Percentiles rank a stretch among this genome's conserved stretches.
These are phyloP conservation scores for Urocynchramus pylzowi DNA, from an alignment of 2,113 vertebrate species.

Conservation along the genomic window DNA sequence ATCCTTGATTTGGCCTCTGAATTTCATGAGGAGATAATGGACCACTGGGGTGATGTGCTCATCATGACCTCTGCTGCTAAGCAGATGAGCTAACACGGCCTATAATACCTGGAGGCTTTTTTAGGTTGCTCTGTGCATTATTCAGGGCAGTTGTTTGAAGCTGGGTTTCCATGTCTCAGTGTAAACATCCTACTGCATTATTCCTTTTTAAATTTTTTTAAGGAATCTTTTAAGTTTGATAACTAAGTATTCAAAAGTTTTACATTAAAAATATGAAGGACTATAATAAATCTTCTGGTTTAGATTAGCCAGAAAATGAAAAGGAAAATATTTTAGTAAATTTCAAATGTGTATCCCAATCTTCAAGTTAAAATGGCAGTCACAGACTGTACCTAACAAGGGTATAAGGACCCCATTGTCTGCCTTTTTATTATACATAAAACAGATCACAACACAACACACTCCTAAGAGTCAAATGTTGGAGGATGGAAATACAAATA, in stretches of 20 bases:
- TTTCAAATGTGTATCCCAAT: neutral
- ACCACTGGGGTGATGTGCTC: slow-evolving; percentile 12
- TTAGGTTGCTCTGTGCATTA: neutral
- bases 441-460: neutral
- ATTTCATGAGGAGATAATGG: slow-evolving; percentile 57
- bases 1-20: slow-evolving; percentile 49
- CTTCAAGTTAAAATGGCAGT: neutral
- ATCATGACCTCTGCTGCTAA: slow-evolving; percentile 48
- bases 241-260: neutral
- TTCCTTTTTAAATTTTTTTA: neutral
- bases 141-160: neutral
- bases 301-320: neutral
- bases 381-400: neutral
- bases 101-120: slow-evolving; percentile 14
- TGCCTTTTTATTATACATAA: neutral
- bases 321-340: neutral
- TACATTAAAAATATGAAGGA: neutral
- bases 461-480: neutral
- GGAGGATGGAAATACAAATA: neutral
- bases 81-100: slow-evolving; percentile 4
- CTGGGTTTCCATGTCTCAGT: neutral
- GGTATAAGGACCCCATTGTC: neutral
- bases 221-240: neutral
- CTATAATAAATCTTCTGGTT: neutral
- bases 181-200: neutral